Evolutionary conservation across 30 jellyfish, hydroid and myxozoan genomes (phyloP), one percentile per base, ranked within the genome.

Genomic region (Morbakka virulenta): DNA sequence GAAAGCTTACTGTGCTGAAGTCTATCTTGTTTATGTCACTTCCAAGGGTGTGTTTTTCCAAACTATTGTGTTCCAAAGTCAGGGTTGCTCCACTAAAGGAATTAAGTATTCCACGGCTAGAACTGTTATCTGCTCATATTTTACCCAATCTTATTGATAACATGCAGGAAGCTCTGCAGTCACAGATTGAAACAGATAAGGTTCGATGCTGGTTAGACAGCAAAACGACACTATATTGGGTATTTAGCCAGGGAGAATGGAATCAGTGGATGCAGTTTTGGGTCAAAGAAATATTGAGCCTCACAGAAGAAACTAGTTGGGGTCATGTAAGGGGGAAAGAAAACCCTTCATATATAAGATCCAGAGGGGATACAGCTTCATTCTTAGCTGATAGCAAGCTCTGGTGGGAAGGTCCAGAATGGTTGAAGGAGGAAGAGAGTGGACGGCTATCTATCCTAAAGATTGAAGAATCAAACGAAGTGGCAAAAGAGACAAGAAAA

Each of bases 281-380:
- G 12, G 92, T 82, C 2, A 21, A 24, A 2, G 79, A 82, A 74
- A 74, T 74, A n/a, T 52, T 51, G 14, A 23, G 25, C 30, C 41
- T 51, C 4, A 47, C 93, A 50, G 50, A 0, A 13, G 48, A 73
- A 25, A 69, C 3, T 2, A 61, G 72, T 2, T 81, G 94, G 93
- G 17, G 69, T 22, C 68, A 81, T 32, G 82, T 69, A 1, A 20
- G 17, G 4, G 67, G 86, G 29, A 49, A 14, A 73, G 29, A 72
- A 21, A 81, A 81, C 70, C 70, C 93, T 2, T 91, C 94, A 52
- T 69, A 81, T 34, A 25, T 52, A 50, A 77, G 86, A 4, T 74
- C 86, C 50, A 49, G 61, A 31, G 81, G 77, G 2, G 86, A 17
- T 50, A 50, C 25, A 2, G 67, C 80, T 27, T n/a, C 4, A 2